phyloP scores from a whole-genome alignment of 92 coral and sea anemone species.

The Anthopleura xanthogrammica region DNA sequence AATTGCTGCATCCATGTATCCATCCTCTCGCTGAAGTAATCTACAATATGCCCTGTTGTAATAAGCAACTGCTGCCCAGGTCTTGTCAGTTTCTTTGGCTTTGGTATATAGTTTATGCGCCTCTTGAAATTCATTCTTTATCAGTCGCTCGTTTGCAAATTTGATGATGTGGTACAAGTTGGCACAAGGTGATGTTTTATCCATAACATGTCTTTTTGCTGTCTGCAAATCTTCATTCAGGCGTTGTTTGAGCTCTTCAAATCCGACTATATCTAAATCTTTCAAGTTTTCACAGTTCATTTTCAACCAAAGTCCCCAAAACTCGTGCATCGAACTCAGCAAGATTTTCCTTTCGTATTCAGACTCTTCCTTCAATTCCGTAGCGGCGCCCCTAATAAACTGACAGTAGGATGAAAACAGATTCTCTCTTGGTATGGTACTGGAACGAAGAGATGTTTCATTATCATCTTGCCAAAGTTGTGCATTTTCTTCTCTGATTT shows the following conservation, averaged over 20 bases:
- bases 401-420: neutral
- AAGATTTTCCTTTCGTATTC: slow-evolving; percentile 18
- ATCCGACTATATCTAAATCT: too few relatives aligned
- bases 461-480: neutral
- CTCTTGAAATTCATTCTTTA: neutral
- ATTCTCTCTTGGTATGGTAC: neutral
- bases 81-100: slow-evolving; percentile 18
- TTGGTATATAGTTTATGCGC: neutral
- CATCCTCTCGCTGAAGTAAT: slow-evolving; percentile 7
- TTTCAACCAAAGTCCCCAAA: slow-evolving; percentile 39
- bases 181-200: slow-evolving; percentile 11
- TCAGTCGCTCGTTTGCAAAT: slow-evolving; percentile 10
- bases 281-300: slow-evolving; percentile 21
- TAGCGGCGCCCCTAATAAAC: neutral
- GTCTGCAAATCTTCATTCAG: neutral
- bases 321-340: slow-evolving; percentile 20
- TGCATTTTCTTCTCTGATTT: neutral
- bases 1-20: slow-evolving; percentile 8
- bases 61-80: slow-evolving; percentile 30
- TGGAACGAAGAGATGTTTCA: neutral
- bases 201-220: neutral
- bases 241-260: neutral
- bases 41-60: slow-evolving; percentile 33
- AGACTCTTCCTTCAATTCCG: neutral
- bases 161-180: slow-evolving; percentile 30